phyloP scores from a whole-genome alignment of 2,888 invertebrate species.

The Eudasyphora cyanicolor region DNA sequence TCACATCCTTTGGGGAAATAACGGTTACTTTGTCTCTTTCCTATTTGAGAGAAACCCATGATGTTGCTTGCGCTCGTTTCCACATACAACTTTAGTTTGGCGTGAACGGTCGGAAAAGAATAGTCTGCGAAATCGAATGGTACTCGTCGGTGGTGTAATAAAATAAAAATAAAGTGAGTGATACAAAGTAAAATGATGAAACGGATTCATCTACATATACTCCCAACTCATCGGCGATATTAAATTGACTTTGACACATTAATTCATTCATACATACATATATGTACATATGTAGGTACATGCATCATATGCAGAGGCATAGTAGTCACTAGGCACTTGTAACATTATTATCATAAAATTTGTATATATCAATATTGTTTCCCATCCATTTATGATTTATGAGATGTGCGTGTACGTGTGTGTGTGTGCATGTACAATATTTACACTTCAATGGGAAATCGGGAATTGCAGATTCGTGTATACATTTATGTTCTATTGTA shows the following conservation, averaged over 20 bases:
- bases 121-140: slow-evolving; percentile 38
- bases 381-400: too few species aligned
- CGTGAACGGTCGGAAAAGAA: slow-evolving; percentile 62
- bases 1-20: slow-evolving; percentile 26
- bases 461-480: too few species aligned
- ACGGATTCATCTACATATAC: background rate
- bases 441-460: too few species aligned
- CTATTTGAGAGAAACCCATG: slow-evolving; percentile 18
- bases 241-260: background rate
- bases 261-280: background rate
- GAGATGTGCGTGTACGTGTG: too few species aligned
- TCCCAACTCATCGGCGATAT: background rate
- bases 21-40: slow-evolving; percentile 19
- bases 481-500: too few species aligned
- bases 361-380: background rate
- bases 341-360: too few species aligned
- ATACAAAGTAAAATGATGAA: slow-evolving; percentile 16
- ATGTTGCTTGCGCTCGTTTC: slow-evolving; percentile 17
- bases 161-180: slow-evolving; percentile 22
- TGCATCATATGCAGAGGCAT: background rate
- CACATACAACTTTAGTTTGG: slow-evolving; percentile 64
- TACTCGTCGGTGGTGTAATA: slow-evolving; percentile 35
- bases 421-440: too few species aligned
- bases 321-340: too few species aligned
- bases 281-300: background rate